Conservation (phyloP, 1,140 invertebrate species). For the Armadillidium nasatum region DNA sequence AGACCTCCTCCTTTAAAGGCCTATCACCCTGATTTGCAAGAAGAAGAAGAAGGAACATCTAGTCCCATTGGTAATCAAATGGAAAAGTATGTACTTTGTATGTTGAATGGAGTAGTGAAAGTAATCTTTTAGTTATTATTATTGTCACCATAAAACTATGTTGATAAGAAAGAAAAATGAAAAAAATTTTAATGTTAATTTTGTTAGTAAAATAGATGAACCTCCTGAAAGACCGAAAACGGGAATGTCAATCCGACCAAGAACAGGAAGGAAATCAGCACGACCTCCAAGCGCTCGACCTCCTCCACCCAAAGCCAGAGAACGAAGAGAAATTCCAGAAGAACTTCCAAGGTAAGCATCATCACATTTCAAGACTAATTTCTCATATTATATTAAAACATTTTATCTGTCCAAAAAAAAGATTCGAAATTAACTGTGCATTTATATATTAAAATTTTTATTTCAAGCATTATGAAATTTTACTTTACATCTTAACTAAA, state of each 20-base stretch:
- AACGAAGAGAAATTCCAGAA: slow-evolving; percentile 37
- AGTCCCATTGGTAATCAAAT: background rate
- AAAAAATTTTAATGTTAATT: background rate
- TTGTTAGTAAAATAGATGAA: background rate
- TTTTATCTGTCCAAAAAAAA: background rate
- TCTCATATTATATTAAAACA: too few relatives aligned
- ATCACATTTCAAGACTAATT: background rate
- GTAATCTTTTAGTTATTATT: background rate
- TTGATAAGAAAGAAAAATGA: background rate
- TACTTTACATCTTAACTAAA: too few relatives aligned
- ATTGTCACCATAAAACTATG: background rate
- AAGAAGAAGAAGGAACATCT: too few relatives aligned
- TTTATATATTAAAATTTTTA: too few relatives aligned
- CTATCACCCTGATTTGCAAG: background rate
- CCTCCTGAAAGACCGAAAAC: slow-evolving; percentile 7
- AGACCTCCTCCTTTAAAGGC: slow-evolving; percentile 33
- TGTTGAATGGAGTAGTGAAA: background rate
- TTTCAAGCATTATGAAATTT: too few relatives aligned
- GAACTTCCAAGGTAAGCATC: slow-evolving; percentile 31
- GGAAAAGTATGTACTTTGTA: too few relatives aligned
- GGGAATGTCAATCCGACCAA: slow-evolving; percentile 24
- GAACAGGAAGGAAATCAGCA: slow-evolving; percentile 51
- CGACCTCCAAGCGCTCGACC: slow-evolving; percentile 70
- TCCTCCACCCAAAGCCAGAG: slow-evolving; percentile 61
- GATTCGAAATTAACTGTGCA: background rate